Evolutionary conservation across 2,888 invertebrate species (phyloP), one percentile per base, ranked within the genome.

Genomic region (Deroplatys truncata): DNA sequence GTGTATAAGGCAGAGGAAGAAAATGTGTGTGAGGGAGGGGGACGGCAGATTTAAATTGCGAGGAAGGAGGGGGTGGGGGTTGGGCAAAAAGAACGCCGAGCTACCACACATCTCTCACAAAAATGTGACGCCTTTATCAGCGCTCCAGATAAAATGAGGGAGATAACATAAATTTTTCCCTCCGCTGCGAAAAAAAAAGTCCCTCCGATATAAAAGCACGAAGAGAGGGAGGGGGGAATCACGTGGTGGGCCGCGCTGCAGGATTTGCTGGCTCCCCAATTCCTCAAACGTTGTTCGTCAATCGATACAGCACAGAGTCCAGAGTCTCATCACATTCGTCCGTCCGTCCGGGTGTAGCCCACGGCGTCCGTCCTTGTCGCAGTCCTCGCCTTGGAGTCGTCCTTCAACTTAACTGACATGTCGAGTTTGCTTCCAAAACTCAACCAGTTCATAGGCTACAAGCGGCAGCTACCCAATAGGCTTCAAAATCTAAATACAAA

Each of bases 71-170:
- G 35, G 84, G 84, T 16, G 84, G 28, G 56, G 56, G 56, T 72
- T 72, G 88, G 86, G 86, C 88, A 88, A 90, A 90, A 89, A 84
- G 86, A 89, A 89, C 82, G 88, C 86, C 56, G 20, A 72, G 88
- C 88, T 82, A 84, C 28, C 82, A 86, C 89, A 89, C 90, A 88
- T 89, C 90, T 90, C 90, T 90, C 90, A 90, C 90, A 90, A 90
- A 90, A 90, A 90, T 90, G 90, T 89, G 89, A 90, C 85, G 90
- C 89, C 90, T 90, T 90, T 89, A 89, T 89, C 90, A 89, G 88
- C 56, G 49, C 86, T 89, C 86, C 82, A 86, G 89, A 90, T 89
- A 90, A 89, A 89, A 90, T 90, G 89, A 90, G 88, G 86, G 89
- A 90, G 89, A 90, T 90, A 90, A 89, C 89, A 89, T 88, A 84